Evolutionary conservation across 2,113 vertebrate genomes (phyloP).

Genomic region (Tinamus guttatus): DNA sequence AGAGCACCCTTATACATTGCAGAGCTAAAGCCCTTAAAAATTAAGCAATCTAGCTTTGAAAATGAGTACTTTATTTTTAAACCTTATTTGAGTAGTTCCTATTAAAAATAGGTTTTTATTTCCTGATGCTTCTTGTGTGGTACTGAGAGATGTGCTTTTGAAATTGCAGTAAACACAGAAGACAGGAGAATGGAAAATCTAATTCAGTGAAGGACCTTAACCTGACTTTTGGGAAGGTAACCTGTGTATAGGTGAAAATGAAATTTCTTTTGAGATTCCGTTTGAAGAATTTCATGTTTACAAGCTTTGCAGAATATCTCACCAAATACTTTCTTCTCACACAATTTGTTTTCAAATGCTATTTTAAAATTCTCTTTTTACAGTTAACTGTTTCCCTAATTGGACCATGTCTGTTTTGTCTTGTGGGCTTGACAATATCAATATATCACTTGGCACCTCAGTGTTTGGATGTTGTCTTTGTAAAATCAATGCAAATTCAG

Average conservation of each 20-base stretch:
- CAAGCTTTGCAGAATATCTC: not conserved
- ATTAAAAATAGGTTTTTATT: slow-evolving; percentile 57
- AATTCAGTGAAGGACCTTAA: not conserved
- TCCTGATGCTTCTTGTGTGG: slow-evolving; percentile 33
- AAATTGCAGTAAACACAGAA: not conserved
- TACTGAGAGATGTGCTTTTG: not conserved
- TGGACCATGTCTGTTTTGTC: not conserved
- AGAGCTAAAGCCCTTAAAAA: slow-evolving; percentile 68
- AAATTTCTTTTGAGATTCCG: not conserved
- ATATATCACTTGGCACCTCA: rapidly evolving
- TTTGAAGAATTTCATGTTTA: not conserved
- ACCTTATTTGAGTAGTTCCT: slow-evolving; percentile 51
- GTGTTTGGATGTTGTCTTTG: not conserved
- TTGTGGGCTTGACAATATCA: not conserved
- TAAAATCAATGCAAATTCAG: not conserved
- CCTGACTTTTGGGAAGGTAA: not conserved
- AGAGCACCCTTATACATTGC: slow-evolving; percentile 63
- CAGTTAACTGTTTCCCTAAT: not conserved
- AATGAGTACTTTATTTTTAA: slow-evolving; percentile 70
- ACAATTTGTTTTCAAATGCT: not conserved
- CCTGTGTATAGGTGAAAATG: not conserved
- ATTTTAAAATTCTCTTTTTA: not conserved
- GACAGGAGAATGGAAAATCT: not conserved
- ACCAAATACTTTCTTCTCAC: not conserved
- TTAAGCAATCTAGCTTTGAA: slow-evolving; percentile 64